A percentile compares a stretch with the other conserved stretches of the same genome.
Evolutionary conservation across 2,888 invertebrate genomes (phyloP).

Genomic region (Ochropacha duplaris): DNA sequence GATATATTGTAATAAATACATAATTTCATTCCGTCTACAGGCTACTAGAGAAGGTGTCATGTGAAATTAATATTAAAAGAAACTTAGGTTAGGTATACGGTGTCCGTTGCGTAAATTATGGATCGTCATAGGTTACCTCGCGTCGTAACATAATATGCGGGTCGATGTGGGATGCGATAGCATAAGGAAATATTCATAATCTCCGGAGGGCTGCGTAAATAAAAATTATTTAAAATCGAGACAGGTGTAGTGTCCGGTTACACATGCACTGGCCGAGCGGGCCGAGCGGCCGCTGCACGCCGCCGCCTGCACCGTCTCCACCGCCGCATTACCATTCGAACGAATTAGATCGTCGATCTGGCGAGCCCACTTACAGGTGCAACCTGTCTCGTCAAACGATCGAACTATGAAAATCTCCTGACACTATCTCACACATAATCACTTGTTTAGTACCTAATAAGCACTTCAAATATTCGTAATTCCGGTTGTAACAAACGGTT

Average conservation of each 20-base stretch:
- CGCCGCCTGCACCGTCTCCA: constrained; percentile 11
- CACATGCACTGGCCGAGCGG: constrained; percentile 34
- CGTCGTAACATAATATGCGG: constrained; percentile 72
- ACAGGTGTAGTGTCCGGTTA: constrained; percentile 78
- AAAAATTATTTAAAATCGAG: constrained; percentile 74
- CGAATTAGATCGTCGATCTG: constrained; percentile 63
- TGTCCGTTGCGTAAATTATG: constrained; percentile 57
- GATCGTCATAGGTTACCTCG: constrained; percentile 58
- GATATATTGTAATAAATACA: constrained; percentile 22
- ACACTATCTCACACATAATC: constrained; percentile 69
- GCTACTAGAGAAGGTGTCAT: constrained; percentile 56
- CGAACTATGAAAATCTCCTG: constrained; percentile 49
- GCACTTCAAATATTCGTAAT: constrained; percentile 45
- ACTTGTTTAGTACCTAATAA: constrained; percentile 58
- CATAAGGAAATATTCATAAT: constrained; percentile 72
- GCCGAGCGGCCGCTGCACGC: neutral
- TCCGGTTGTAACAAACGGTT: constrained; percentile 13
- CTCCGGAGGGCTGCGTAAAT: constrained; percentile 74
- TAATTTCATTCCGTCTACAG: constrained; percentile 34
- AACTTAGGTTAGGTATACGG: constrained; percentile 30
- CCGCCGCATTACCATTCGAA: constrained; percentile 68
- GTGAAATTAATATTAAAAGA: constrained; percentile 46
- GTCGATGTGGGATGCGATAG: constrained; percentile 64
- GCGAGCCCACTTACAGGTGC: constrained; percentile 55
- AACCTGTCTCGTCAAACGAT: constrained; percentile 59